A percentile compares a stretch with the other conserved stretches of the same genome.
phyloP scores from a whole-genome alignment of 2,888 invertebrate species.

The Endomychus coccineus region DNA sequence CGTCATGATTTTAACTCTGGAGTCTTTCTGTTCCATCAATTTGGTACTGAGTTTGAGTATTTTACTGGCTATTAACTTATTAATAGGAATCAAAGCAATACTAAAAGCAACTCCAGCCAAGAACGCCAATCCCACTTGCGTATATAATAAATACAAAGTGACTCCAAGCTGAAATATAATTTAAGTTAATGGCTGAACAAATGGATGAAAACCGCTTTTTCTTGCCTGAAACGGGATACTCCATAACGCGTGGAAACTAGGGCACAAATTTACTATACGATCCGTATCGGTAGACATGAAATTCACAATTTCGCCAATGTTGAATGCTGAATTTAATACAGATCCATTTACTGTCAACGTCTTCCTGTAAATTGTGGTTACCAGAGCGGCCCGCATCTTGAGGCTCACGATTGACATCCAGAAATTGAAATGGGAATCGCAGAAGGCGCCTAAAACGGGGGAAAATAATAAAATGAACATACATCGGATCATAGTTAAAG shows the following conservation, averaged over 20 bases:
- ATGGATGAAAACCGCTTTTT: neutral
- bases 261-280: constrained; percentile 89
- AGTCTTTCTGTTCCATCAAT: constrained; percentile 88
- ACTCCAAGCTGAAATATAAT: constrained; percentile 59
- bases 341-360: constrained; percentile 46
- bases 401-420: constrained; percentile 74
- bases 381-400: constrained; percentile 79
- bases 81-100: constrained; percentile 83
- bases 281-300: constrained; percentile 96
- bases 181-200: neutral
- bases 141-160: constrained; percentile 74
- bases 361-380: constrained; percentile 75
- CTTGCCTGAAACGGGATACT: constrained; percentile 86
- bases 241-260: constrained; percentile 95
- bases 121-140: constrained; percentile 85
- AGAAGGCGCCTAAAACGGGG: constrained; percentile 59
- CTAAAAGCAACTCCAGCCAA: constrained; percentile 85
- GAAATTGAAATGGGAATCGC: constrained; percentile 86
- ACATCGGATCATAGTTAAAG: too few species aligned
- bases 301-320: constrained; percentile 85
- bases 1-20: constrained; percentile 76
- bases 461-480: neutral
- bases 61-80: constrained; percentile 80
- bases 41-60: constrained; percentile 79
- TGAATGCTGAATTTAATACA: constrained; percentile 42